Conservation (phyloP, 2,888 invertebrate genomes). For the Drosophila meridionalis region DNA sequence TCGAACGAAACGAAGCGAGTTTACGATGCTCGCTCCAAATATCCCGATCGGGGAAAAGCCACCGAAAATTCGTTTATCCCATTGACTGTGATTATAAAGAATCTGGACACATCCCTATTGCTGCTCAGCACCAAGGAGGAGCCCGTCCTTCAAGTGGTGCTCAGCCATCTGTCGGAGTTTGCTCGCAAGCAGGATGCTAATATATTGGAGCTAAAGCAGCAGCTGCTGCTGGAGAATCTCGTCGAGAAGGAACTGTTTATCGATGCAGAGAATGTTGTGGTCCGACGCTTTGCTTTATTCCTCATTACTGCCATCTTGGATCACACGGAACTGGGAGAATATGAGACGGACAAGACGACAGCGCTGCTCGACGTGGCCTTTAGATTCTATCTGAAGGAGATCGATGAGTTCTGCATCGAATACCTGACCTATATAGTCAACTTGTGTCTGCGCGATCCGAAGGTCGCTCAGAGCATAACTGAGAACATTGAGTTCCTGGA, state of each 20-base stretch:
- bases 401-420: conserved; percentile 77
- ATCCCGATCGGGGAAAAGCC: conserved; percentile 66
- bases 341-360: conserved; percentile 48
- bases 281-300: conserved; percentile 71
- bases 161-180: conserved; percentile 75
- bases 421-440: conserved; percentile 76
- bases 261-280: conserved; percentile 51
- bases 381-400: conserved; percentile 63
- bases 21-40: conserved; percentile 63
- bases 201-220: conserved; percentile 60
- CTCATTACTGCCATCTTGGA: conserved; percentile 71
- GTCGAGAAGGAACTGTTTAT: conserved; percentile 67
- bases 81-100: conserved; percentile 56
- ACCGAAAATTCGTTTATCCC: conserved; percentile 63
- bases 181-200: conserved; percentile 69
- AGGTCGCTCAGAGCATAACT: conserved; percentile 56
- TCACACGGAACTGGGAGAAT: conserved; percentile 63
- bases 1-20: conserved; percentile 52
- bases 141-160: conserved; percentile 62
- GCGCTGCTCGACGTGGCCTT: conserved; percentile 57
- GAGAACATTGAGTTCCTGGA: conserved; percentile 60
- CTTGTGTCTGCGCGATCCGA: conserved; percentile 76
- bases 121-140: conserved; percentile 75
- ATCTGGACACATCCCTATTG: conserved; percentile 67
- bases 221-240: conserved; percentile 63